Evolutionary conservation across 2,797 vertebrate genomes (phyloP), one percentile per base, ranked within the genome.

Genomic region (Hyperoplus immaculatus): DNA sequence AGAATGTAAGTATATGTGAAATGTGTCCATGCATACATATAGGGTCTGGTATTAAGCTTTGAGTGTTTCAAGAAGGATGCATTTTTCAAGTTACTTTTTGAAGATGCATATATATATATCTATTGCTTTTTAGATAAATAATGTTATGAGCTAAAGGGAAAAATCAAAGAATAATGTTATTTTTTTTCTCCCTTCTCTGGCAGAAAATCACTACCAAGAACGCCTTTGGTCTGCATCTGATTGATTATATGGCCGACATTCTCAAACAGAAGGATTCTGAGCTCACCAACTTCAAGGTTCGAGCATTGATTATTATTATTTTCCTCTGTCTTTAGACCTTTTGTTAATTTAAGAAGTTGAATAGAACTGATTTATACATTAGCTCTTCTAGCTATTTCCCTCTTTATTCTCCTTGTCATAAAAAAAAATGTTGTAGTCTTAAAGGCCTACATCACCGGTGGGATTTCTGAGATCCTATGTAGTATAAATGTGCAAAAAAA

Each of bases 201-300:
- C 82, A 99, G 98, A 99, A 99, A 99, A 99, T 99, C 83, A 99
- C 97, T 71, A 97, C 96, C 0, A 99, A 98, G 91, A 99, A 99
- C 61, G 98, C 96, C 3, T 99, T 99, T 76, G 97, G 97, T 45
- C 94, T 99, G 39, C 96, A 99, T 83, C 92, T 99, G 73, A 99
- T 99, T 65, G 97, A 99, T 91, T 99, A 98, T 62, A 97, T 99
- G 97, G 92, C 95, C 0, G 96, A 99, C 42, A 97, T 99, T 80
- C 95, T 99, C 69, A 97, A 97, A 76, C 92, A 98, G 88, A 98
- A 99, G 85, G 96, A 97, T 74, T 95, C 96, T 0, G 97, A 98
- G 78, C 72, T 94, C 57, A 97, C 96, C n/a, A 97, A 98, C 90
- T 99, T 99, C 88, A 98, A 99, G 96, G 98, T 99, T 87, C 87